phyloP scores from a whole-genome alignment of 2,888 invertebrate species.

The Agonopterix subpropinquella region DNA sequence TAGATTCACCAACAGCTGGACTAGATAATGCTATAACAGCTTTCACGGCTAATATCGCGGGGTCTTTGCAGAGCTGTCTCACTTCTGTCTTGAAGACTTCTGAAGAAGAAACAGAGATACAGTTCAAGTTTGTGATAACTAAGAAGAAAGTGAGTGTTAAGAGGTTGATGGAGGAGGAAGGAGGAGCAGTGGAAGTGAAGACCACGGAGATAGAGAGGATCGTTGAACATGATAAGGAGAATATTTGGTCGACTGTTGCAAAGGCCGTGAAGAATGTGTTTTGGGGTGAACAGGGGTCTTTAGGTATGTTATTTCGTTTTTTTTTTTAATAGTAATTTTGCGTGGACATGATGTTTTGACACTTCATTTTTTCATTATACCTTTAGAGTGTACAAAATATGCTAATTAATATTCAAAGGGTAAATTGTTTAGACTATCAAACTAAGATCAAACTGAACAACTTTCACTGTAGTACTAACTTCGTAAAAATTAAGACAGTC shows the following conservation, averaged over 20 bases:
- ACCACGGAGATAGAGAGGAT: conserved; percentile 29
- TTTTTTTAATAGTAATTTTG: too few relatives aligned
- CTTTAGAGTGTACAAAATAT: too few relatives aligned
- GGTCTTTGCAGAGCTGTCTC: conserved; percentile 56
- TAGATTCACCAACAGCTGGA: conserved; percentile 34
- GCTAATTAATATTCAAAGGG: too few relatives aligned
- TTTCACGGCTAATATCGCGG: conserved; percentile 55
- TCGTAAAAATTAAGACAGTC: too few relatives aligned
- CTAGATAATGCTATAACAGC: conserved; percentile 49
- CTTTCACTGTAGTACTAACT: too few relatives aligned
- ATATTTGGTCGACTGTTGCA: conserved; percentile 63
- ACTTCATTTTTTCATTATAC: too few relatives aligned
- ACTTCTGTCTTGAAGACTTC: conserved; percentile 47
- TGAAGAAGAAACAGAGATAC: conserved; percentile 64
- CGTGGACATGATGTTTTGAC: too few relatives aligned
- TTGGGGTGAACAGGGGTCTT: conserved; percentile 48
- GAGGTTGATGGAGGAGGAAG: conserved; percentile 37
- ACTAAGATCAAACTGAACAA: too few relatives aligned
- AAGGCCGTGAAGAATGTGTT: conserved; percentile 62
- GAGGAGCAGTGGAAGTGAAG: conserved; percentile 26
- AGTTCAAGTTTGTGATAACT: conserved; percentile 65
- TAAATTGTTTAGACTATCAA: too few relatives aligned
- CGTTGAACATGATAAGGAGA: conserved; percentile 45
- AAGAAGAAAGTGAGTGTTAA: conserved; percentile 59
- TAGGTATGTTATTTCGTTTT: conserved; percentile 21